These are phyloP conservation scores for Diuraphis noxia DNA, from an alignment of 1,140 invertebrate genomes.

Conservation along the genomic window DNA sequence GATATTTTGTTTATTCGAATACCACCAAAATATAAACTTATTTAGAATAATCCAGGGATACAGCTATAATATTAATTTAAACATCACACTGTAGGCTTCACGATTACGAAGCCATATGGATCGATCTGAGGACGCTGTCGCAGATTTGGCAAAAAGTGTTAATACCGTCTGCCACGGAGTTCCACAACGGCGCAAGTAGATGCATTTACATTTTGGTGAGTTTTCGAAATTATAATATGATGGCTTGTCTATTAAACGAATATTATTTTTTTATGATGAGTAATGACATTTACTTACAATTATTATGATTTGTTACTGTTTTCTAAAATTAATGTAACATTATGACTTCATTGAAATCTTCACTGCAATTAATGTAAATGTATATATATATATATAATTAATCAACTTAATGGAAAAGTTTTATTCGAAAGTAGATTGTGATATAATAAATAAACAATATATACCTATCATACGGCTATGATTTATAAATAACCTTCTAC, in stretches of 20 bases:
- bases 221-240: not conserved
- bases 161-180: constrained; percentile 72
- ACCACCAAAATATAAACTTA: not conserved
- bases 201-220: constrained; percentile 72
- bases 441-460: not conserved
- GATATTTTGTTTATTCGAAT: not conserved
- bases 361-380: not conserved
- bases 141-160: constrained; percentile 71
- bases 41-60: no score
- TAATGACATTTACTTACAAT: not conserved
- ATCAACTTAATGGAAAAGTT: not conserved
- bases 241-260: not conserved
- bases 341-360: not conserved
- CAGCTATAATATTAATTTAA: not conserved
- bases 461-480: not conserved
- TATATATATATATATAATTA: not conserved
- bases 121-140: constrained; percentile 69
- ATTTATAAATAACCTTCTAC: not conserved
- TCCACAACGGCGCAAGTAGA: constrained; percentile 74
- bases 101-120: constrained; percentile 72
- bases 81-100: constrained; percentile 61
- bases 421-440: not conserved
- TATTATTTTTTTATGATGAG: not conserved
- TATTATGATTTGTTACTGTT: not conserved
- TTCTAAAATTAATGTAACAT: not conserved